Conservation (phyloP, 2,113 vertebrate species). For the Thalassoma bifasciatum region DNA sequence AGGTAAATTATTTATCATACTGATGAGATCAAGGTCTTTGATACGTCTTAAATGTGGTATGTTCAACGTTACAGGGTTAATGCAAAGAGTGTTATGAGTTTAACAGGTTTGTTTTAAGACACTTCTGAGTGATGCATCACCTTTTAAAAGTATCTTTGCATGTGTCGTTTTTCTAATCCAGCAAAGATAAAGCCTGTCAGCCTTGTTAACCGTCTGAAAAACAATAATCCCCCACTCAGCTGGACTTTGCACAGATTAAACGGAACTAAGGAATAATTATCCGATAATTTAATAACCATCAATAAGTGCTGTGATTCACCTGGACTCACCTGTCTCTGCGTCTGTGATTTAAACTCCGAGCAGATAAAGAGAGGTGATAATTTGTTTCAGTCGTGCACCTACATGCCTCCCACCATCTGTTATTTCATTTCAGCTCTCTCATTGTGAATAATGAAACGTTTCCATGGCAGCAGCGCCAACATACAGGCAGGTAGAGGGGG, state of each 20-base stretch:
- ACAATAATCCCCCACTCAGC: not conserved
- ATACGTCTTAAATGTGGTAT: too few relatives aligned
- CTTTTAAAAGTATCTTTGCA: too few relatives aligned
- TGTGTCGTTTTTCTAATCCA: too few relatives aligned
- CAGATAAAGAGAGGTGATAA: slow-evolving; percentile 43
- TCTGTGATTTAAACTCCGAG: slow-evolving; percentile 1
- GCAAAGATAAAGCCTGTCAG: too few relatives aligned
- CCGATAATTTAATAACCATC: slow-evolving; percentile 32
- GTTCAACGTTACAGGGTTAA: too few relatives aligned
- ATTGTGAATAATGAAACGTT: slow-evolving; percentile 49
- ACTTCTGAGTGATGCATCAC: too few relatives aligned
- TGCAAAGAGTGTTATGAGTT: too few relatives aligned
- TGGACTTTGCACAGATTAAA: not conserved
- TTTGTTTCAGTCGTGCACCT: slow-evolving; percentile 72
- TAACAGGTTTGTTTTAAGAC: too few relatives aligned
- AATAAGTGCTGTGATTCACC: too few relatives aligned
- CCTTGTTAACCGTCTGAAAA: not conserved
- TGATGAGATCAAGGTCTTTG: too few relatives aligned
- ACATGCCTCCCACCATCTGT: slow-evolving; percentile 81
- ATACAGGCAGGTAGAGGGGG: slow-evolving; percentile 70
- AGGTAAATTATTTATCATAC: too few relatives aligned
- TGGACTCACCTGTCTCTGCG: slow-evolving; percentile 1
- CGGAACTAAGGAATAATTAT: not conserved
- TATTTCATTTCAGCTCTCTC: slow-evolving; percentile 74
- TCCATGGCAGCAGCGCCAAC: slow-evolving; percentile 76